Evolutionary conservation across 2,797 vertebrate species (phyloP).

Genomic region (Rousettus madagascariensis): DNA sequence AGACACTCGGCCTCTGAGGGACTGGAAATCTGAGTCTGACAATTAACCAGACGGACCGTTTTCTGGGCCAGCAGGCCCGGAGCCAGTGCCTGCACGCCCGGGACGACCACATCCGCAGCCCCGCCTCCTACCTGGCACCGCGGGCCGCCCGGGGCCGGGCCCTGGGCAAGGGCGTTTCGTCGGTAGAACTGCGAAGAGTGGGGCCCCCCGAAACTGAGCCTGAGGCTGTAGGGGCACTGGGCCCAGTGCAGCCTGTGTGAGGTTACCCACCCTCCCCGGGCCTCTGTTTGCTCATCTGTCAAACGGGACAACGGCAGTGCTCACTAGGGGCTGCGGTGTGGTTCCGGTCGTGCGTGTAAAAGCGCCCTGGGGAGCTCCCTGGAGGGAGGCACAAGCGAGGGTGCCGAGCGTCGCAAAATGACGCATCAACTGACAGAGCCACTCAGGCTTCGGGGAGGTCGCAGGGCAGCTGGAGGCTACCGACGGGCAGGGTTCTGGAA

Average conservation of each 20-base stretch:
- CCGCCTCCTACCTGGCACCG: not conserved
- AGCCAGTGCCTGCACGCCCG: not conserved
- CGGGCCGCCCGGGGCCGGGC: not conserved
- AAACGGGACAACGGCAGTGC: fast-evolving
- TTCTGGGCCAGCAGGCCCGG: not conserved
- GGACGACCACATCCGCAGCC: not conserved
- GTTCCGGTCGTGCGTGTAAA: fast-evolving
- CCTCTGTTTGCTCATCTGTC: not conserved
- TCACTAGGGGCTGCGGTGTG: fast-evolving
- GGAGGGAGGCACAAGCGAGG: no score
- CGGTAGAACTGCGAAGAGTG: not conserved
- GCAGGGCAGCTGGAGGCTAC: not conserved
- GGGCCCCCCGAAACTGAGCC: no score
- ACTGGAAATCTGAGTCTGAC: not conserved
- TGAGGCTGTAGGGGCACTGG: not conserved
- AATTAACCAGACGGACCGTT: not conserved
- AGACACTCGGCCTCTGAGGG: not conserved
- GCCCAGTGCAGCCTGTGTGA: not conserved
- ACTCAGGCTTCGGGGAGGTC: not conserved
- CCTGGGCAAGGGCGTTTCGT: not conserved
- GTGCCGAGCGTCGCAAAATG: fast-evolving
- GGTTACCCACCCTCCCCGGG: not conserved
- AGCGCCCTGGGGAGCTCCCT: fast-evolving
- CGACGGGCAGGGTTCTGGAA: not conserved
- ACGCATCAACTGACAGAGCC: fast-evolving